Percentiles rank a stretch among this genome's conserved stretches.
These are phyloP conservation scores for Liposcelis brunnea DNA, from an alignment of 2,888 invertebrate species.

Conservation along the genomic window DNA sequence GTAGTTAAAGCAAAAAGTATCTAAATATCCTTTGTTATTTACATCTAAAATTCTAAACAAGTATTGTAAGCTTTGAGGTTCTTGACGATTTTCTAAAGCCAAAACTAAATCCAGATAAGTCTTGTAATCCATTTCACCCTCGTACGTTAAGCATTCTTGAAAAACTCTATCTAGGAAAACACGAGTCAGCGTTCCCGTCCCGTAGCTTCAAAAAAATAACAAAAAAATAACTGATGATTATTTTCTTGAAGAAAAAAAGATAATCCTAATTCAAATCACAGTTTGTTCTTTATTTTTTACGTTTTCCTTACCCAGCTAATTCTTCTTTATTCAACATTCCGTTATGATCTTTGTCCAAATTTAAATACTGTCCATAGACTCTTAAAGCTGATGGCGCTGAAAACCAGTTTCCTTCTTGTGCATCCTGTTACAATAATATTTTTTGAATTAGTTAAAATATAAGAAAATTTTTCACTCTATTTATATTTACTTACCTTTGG, in stretches of 20 bases:
- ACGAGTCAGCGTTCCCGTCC: conserved; percentile 77
- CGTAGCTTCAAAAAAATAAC: conserved; percentile 39
- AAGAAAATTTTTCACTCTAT: background rate
- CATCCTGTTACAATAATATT: conserved; percentile 30
- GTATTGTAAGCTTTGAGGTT: conserved; percentile 81
- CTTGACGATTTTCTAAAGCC: conserved; percentile 79
- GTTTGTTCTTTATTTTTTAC: background rate
- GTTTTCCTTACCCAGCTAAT: conserved; percentile 47
- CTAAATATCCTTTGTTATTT: conserved; percentile 69
- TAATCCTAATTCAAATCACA: conserved; percentile 4
- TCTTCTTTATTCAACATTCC: conserved; percentile 89
- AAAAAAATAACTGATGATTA: background rate
- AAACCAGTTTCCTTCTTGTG: conserved; percentile 82
- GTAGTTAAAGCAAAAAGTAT: conserved; percentile 78
- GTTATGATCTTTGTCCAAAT: conserved; percentile 85
- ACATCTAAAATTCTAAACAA: conserved; percentile 84
- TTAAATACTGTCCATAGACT: conserved; percentile 87
- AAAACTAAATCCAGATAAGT: conserved; percentile 88
- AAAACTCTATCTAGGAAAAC: conserved; percentile 86
- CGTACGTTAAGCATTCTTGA: conserved; percentile 88
- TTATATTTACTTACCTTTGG: conserved; percentile 32
- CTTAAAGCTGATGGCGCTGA: conserved; percentile 73
- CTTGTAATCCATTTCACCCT: conserved; percentile 94
- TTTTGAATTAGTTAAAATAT: background rate
- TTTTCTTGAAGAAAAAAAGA: background rate